These are phyloP conservation scores for Sapayoa aenigma DNA, from an alignment of 2,113 vertebrate genomes.

Conservation along the genomic window DNA sequence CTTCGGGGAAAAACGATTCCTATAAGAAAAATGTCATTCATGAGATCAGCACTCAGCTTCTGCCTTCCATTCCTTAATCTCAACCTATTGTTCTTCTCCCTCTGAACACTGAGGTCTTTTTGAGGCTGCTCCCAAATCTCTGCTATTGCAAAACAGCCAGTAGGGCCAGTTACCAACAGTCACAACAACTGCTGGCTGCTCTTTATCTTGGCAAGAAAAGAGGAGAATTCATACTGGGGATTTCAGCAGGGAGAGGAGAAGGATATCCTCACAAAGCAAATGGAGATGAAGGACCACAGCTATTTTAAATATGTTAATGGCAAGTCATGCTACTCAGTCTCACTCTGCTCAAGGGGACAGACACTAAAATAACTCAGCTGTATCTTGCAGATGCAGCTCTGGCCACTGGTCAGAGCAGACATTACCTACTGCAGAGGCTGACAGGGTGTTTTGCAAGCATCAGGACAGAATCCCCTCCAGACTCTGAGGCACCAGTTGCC, in stretches of 20 bases:
- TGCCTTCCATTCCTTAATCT: constrained; percentile 33
- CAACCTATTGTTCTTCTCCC: constrained; percentile 50
- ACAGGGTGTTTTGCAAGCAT: not conserved
- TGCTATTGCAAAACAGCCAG: constrained; percentile 49
- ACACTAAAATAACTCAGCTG: constrained; percentile 38
- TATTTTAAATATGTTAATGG: constrained; percentile 56
- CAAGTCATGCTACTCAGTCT: constrained; percentile 35
- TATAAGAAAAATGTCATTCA: constrained; percentile 26
- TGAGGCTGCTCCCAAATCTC: constrained; percentile 60
- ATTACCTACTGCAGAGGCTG: constrained; percentile 61
- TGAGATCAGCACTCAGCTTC: constrained; percentile 38
- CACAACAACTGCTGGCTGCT: constrained; percentile 59
- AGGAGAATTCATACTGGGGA: constrained; percentile 32
- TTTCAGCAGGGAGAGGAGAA: constrained; percentile 38
- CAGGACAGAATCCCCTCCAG: not conserved
- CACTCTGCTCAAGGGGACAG: constrained; percentile 39
- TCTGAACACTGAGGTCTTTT: constrained; percentile 42
- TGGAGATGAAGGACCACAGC: constrained; percentile 54
- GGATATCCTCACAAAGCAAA: constrained; percentile 49
- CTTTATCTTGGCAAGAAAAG: constrained; percentile 57
- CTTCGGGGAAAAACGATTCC: not conserved
- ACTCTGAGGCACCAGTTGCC: not conserved
- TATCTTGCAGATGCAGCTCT: constrained; percentile 68
- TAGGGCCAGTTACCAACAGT: constrained; percentile 56
- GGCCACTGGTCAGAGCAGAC: constrained; percentile 68